Evolutionary conservation across 2,888 invertebrate species (phyloP), one percentile per base, ranked within the genome.

Genomic region (Pollenia amentaria): DNA sequence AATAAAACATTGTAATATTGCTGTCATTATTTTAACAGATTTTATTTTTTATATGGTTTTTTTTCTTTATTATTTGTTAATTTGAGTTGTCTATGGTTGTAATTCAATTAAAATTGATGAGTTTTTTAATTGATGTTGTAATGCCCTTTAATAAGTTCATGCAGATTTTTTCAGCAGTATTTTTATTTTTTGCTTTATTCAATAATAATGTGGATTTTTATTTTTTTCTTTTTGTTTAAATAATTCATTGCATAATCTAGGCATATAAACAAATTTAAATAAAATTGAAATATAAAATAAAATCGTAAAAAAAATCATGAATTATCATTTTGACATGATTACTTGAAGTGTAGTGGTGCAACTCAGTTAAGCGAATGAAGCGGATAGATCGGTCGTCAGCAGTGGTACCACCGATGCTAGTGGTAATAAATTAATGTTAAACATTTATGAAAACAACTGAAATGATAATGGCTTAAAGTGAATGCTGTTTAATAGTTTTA

Each of bases 71-170:
- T 79, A 81, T 84, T 87, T 83, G 87, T 84, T 87, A 87, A 87
- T 87, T 87, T 84, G 62, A 84, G 84, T 87, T 84, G 87, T 84
- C 84, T 87, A 84, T 87, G 87, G 80, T 87, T 87, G 87, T 84
- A 87, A 87, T 87, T 84, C 84, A 87, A 87, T 87, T 87, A 87
- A 87, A 87, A 87, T 84, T 87, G 87, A 87, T 87, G 87, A 87
- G 87, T 84, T 87, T 87, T 87, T 87, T 87, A 87, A 87, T 87
- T 87, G 87, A 87, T 81, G 77, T 87, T 87, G 84, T 87, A 84
- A 87, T 87, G 62, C 77, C 84, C 73, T 77, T 76, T 87, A 80
- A 87, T 84, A 87, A 84, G 87, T 87, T 62, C 67, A 72, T 72
- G 48, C 60, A 80, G 65, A 72, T 84, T 72, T 72, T 75, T 65